Base-by-base conservation (phyloP, 2,888 invertebrate genomes). In the Molanna angustata region DNA sequence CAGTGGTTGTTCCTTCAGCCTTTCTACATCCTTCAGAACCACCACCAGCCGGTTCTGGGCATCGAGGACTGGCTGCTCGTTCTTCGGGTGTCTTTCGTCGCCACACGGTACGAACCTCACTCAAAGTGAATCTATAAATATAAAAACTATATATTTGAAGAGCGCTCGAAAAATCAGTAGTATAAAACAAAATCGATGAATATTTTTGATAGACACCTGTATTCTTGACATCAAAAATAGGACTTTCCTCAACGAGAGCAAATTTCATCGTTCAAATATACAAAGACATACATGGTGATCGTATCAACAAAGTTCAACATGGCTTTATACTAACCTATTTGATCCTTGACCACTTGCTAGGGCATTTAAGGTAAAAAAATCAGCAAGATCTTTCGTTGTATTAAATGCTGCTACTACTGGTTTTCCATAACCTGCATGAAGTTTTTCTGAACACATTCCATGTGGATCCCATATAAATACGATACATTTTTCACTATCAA, bases 401-500 rank as follows among this genome's bases (percentile, higher is more conserved):
- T 17, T 16, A 7, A 50, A 50, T 7, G 43, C 42, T 6, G 44
- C 17, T 4, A 42, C 22, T 2, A 37, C 32, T n/a, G 50, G 50
- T 31, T 44, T 50, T 22, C 43, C 44, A 18, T 33, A 43, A 13
- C 42, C 50, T 13, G 13, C 19, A 27, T 37, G 42, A 11, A 50
- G 27, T 32, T 27, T 43, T 16, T 42, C 42, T 6, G 50, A 35
- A 41, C 50, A 51, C 13, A 44, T 18, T 1, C 51, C 51, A 2
- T 37, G 44, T 13, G 51, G 51, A 33, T 51, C 51, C 51, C 51
- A 51, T 37, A 51, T 7, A 31, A 51, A 51, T 32, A 51, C 39
- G 11, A 51, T 19, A 37, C 51, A 51, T 11, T 51, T 27, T 11
- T 51, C 45, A 11, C 17, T 14, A 7, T 45, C 21, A 13, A 51